Evolutionary conservation across 2,113 vertebrate species (phyloP).

Genomic region (Furnarius figulus): DNA sequence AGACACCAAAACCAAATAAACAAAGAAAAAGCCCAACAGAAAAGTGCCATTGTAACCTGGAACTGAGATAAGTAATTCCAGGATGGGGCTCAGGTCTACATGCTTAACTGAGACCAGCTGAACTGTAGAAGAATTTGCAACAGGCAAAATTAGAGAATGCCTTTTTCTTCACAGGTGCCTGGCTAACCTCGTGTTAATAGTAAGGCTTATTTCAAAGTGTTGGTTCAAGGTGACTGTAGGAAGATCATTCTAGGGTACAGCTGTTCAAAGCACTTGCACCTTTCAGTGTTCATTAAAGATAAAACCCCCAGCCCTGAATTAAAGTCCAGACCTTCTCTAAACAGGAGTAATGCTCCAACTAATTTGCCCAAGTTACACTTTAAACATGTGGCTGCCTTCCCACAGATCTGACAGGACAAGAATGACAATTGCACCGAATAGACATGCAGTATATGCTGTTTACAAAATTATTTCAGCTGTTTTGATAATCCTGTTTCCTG

Average conservation of each 20-base stretch:
- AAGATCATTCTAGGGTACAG: background rate
- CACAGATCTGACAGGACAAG: background rate
- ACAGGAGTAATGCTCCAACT: background rate
- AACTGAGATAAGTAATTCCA: background rate
- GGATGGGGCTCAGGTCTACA: background rate
- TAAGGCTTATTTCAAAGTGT: background rate
- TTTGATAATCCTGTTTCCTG: slow-evolving; percentile 8
- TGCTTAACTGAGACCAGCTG: background rate
- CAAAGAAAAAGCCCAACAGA: background rate
- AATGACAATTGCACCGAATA: background rate
- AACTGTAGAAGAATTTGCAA: background rate
- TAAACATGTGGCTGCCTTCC: background rate
- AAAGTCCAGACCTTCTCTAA: background rate
- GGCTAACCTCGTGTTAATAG: background rate
- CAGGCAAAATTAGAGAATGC: background rate
- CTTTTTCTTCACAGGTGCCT: slow-evolving; percentile 2
- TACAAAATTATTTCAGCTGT: slow-evolving; percentile 21
- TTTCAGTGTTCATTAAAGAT: background rate
- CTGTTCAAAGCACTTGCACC: slow-evolving; percentile 41
- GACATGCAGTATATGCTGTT: background rate
- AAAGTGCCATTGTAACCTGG: slow-evolving; percentile 21
- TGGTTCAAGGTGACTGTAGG: background rate
- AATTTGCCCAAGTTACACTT: background rate
- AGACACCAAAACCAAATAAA: background rate
- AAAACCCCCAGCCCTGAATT: background rate